Percentiles rank a stretch among this genome's conserved stretches.
These are phyloP conservation scores for Meloidogyne hapla DNA, from an alignment of 1,140 invertebrate genomes.

Conservation along the genomic window DNA sequence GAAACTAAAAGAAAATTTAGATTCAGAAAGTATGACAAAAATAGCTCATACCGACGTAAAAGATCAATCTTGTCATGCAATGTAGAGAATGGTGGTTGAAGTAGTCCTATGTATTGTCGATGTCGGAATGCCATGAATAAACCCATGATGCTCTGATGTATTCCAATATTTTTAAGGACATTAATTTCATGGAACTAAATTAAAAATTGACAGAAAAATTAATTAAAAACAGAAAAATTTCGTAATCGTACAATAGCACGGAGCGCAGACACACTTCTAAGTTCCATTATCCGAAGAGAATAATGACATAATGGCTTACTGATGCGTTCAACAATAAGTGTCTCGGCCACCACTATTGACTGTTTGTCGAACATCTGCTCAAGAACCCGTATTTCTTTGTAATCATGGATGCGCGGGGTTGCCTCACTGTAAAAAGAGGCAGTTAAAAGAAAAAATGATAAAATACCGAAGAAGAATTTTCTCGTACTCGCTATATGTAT, in stretches of 20 bases:
- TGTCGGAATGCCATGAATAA: conserved; percentile 27
- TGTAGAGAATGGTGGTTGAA: conserved; percentile 13
- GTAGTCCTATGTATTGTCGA: conserved; percentile 24
- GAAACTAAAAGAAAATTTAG: conserved; percentile 1
- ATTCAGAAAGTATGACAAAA: background rate
- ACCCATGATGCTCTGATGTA: conserved; percentile 13
- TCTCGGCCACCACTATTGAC: conserved; percentile 14
- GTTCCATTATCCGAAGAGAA: conserved; percentile 19
- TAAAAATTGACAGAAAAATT: background rate
- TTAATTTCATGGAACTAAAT: conserved; percentile 22
- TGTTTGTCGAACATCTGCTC: conserved; percentile 20
- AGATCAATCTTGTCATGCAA: conserved; percentile 24
- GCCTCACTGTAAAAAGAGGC: background rate
- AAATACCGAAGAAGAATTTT: background rate
- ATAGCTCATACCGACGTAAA: conserved; percentile 5
- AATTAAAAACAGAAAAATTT: background rate
- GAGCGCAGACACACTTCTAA: conserved; percentile 16
- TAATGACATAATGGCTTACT: conserved; percentile 7
- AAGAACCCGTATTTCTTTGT: conserved; percentile 14
- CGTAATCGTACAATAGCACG: conserved; percentile 8
- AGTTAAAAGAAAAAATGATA: background rate
- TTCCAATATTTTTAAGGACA: conserved; percentile 19
- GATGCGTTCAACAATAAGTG: conserved; percentile 12
- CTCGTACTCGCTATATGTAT: background rate
- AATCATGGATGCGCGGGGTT: background rate